These are phyloP conservation scores for Schrankia costaestrigalis DNA, from an alignment of 2,888 invertebrate species.

Conservation along the genomic window DNA sequence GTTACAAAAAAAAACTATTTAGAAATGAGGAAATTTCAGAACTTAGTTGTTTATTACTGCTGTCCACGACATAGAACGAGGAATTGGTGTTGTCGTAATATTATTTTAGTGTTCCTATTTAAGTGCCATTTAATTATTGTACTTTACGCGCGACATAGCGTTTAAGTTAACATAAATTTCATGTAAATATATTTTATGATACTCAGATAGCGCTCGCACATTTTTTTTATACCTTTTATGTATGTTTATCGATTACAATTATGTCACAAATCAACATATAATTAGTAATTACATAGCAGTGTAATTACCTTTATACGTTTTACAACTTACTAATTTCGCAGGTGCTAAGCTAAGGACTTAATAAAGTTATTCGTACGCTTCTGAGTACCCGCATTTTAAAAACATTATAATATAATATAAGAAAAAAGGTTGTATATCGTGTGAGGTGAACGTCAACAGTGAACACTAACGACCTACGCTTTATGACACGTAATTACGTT, in stretches of 20 bases:
- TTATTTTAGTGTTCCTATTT: too few relatives aligned
- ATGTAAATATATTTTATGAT: too few relatives aligned
- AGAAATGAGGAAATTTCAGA: too few relatives aligned
- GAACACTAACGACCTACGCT: constrained; percentile 45
- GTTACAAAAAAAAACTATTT: too few relatives aligned
- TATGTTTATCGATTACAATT: constrained; percentile 1
- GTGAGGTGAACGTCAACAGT: constrained; percentile 29
- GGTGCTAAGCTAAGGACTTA: constrained; percentile 12
- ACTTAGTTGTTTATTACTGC: too few relatives aligned
- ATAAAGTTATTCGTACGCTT: constrained; percentile 9
- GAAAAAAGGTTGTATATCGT: constrained; percentile 14
- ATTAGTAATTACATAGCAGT: constrained; percentile 7
- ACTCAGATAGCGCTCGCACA: too few relatives aligned
- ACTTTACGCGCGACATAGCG: too few relatives aligned
- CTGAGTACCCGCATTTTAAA: constrained; percentile 4
- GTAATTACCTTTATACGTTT: constrained; percentile 8
- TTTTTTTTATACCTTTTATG: too few relatives aligned
- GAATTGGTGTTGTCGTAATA: too few relatives aligned
- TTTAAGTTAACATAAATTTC: too few relatives aligned
- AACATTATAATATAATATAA: constrained; percentile 10
- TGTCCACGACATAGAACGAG: too few relatives aligned
- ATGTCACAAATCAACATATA: background rate
- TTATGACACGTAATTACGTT: constrained; percentile 54
- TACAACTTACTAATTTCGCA: constrained; percentile 10
- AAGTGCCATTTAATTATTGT: too few relatives aligned